These are phyloP conservation scores for Hystrix brachyura DNA, from an alignment of 2,113 vertebrate species.

Conservation along the genomic window DNA sequence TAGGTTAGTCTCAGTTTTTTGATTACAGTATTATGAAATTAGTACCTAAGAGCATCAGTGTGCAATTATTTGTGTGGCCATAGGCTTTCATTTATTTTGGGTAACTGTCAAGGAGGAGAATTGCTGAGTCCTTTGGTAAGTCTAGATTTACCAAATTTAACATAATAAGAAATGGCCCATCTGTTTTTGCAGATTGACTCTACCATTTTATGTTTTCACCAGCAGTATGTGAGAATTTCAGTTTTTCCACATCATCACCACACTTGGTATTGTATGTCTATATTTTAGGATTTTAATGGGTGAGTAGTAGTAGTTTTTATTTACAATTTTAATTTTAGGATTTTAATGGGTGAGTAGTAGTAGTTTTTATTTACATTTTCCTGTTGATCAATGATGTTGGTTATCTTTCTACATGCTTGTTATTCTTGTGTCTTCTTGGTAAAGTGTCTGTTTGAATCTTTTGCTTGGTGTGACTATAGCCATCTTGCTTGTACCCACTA, in stretches of 20 bases:
- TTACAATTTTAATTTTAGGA: background rate
- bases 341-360: background rate
- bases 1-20: background rate
- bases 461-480: background rate
- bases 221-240: background rate
- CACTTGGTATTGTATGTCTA: background rate
- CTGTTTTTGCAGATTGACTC: background rate
- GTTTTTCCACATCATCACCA: background rate
- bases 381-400: background rate
- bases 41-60: background rate
- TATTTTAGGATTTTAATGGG: background rate
- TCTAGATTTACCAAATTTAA: background rate
- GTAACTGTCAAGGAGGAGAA: background rate
- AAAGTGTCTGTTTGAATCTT: background rate
- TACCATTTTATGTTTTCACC: background rate
- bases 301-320: background rate
- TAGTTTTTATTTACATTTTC: constrained; percentile 25
- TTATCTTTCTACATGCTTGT: background rate
- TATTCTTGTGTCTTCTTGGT: background rate
- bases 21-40: background rate
- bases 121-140: background rate
- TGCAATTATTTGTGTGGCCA: background rate
- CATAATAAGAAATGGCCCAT: background rate
- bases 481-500: background rate
- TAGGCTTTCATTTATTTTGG: background rate